Conservation (phyloP, 2,888 invertebrate genomes). For the Cataglyphis cursor region DNA sequence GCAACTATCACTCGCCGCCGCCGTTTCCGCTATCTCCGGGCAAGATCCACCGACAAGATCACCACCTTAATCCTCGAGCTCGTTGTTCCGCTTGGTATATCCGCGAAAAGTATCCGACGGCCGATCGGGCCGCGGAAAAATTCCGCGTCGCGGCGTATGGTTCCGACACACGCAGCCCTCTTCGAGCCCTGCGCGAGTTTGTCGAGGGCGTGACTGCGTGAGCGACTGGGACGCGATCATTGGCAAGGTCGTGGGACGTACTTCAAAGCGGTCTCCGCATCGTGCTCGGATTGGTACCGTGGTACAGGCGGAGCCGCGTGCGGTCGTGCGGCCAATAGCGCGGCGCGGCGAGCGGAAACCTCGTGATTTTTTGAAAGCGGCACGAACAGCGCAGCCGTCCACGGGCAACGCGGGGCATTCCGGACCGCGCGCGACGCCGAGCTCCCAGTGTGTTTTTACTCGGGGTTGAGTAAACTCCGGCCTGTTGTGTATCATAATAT, state of each 20-base stretch:
- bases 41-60: slow-evolving; percentile 35
- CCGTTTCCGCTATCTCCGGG: slow-evolving; percentile 19
- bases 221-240: slow-evolving; percentile 34
- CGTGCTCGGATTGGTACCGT: slow-evolving; percentile 51
- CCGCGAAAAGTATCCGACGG: slow-evolving; percentile 70
- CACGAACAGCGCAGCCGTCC: slow-evolving; percentile 73
- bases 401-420: slow-evolving; percentile 65
- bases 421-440: slow-evolving; percentile 71
- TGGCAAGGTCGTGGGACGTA: slow-evolving; percentile 34
- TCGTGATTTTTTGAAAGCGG: slow-evolving; percentile 70
- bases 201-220: slow-evolving; percentile 68
- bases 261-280: slow-evolving; percentile 34
- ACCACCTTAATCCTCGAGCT: slow-evolving; percentile 38
- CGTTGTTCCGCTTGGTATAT: slow-evolving; percentile 28
- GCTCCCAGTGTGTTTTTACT: slow-evolving; percentile 86
- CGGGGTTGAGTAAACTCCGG: slow-evolving; percentile 92
- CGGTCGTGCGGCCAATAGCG: background rate
- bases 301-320: slow-evolving; percentile 57
- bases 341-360: slow-evolving; percentile 37
- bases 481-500: slow-evolving; percentile 95
- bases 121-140: slow-evolving; percentile 65
- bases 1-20: slow-evolving; percentile 58
- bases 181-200: slow-evolving; percentile 67
- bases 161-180: slow-evolving; percentile 56
- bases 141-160: slow-evolving; percentile 62